These are phyloP conservation scores for Galerucella pusilla DNA, from an alignment of 2,888 invertebrate genomes.

Conservation along the genomic window DNA sequence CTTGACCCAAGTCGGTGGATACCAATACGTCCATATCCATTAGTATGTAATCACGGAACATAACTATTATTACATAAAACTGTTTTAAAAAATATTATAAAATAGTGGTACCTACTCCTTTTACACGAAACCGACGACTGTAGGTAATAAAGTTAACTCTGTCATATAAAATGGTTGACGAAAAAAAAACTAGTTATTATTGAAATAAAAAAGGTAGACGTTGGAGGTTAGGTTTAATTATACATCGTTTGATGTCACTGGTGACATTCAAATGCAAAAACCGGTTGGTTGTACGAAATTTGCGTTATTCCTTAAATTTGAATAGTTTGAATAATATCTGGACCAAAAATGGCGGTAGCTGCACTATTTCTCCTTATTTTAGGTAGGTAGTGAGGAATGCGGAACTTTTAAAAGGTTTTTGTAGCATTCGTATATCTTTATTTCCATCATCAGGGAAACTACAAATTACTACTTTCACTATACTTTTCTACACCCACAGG, in stretches of 20 bases:
- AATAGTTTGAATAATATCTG: not conserved
- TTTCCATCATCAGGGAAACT: too few relatives aligned
- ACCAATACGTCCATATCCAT: slow-evolving; percentile 52
- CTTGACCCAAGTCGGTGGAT: slow-evolving; percentile 51
- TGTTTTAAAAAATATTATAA: not conserved
- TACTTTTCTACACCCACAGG: too few relatives aligned
- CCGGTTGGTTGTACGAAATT: not conserved
- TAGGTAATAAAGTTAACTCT: slow-evolving; percentile 37
- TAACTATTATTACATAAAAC: slow-evolving; percentile 35
- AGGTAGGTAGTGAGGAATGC: too few relatives aligned
- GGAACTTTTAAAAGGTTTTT: too few relatives aligned
- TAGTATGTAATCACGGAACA: slow-evolving; percentile 54
- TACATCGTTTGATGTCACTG: slow-evolving; percentile 29
- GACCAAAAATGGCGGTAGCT: not conserved
- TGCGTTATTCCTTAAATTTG: not conserved
- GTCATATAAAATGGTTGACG: slow-evolving; percentile 40
- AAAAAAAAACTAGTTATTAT: slow-evolving; percentile 48
- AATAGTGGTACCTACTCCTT: not conserved
- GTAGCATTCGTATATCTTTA: too few relatives aligned
- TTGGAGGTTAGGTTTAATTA: slow-evolving; percentile 46
- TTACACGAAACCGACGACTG: slow-evolving; percentile 39
- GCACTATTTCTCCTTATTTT: too few relatives aligned
- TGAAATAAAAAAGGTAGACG: slow-evolving; percentile 43
- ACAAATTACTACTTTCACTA: too few relatives aligned
- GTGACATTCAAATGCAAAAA: slow-evolving; percentile 15